A percentile compares a stretch with the other conserved stretches of the same genome.
Conservation (phyloP, 30 jellyfish, hydroid and myxozoan species). For the Rhopilema esculentum region DNA sequence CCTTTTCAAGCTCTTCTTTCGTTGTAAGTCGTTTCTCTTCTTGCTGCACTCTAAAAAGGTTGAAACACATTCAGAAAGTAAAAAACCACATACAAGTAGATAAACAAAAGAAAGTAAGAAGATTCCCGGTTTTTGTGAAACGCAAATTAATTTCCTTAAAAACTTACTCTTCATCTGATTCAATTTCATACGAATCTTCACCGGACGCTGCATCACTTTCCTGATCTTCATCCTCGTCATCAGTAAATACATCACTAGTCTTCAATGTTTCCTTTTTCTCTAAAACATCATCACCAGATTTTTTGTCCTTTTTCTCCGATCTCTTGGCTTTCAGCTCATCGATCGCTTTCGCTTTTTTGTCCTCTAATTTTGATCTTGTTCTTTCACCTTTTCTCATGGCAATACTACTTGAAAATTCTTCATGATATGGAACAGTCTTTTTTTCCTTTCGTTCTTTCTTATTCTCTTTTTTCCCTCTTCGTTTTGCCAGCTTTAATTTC, state of each 20-base stretch:
- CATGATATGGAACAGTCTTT: constrained; percentile 28
- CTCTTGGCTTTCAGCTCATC: constrained; percentile 89
- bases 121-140: too few species aligned
- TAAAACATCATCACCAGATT: constrained; percentile 71
- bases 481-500: constrained; percentile 68
- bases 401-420: constrained; percentile 73
- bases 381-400: constrained; percentile 90
- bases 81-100: background rate
- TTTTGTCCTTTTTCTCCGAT: constrained; percentile 80
- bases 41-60: constrained; percentile 50
- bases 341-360: constrained; percentile 83
- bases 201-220: constrained; percentile 89
- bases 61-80: too few species aligned
- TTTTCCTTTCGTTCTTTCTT: constrained; percentile 41
- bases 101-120: background rate
- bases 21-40: constrained; percentile 78
- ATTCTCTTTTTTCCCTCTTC: constrained; percentile 60
- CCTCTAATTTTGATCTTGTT: constrained; percentile 78
- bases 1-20: constrained; percentile 80
- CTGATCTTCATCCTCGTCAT: constrained; percentile 96
- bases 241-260: constrained; percentile 90
- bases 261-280: constrained; percentile 86
- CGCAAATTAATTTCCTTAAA: too few species aligned
- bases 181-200: constrained; percentile 70
- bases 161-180: constrained; percentile 85